phyloP scores from a whole-genome alignment of 2,113 vertebrate genomes.

The Crotalus tigris region DNA sequence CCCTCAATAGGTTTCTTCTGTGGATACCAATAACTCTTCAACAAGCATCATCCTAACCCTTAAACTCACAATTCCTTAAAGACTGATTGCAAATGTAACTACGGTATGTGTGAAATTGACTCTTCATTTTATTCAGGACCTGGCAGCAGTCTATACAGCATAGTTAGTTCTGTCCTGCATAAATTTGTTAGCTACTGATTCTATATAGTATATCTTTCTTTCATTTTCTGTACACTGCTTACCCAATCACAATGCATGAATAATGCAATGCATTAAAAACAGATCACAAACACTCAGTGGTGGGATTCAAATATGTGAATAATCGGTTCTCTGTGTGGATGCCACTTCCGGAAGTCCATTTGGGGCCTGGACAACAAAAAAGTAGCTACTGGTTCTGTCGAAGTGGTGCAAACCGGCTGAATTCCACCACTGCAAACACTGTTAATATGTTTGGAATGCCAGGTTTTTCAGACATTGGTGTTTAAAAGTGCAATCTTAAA shows the following conservation, averaged over 20 bases:
- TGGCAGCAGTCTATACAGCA: background rate
- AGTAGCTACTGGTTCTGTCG: no score
- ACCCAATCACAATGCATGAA: background rate
- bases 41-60: background rate
- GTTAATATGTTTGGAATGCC: background rate
- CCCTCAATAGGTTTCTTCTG: background rate
- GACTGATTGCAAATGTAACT: background rate
- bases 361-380: no score
- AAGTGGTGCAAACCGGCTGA: no score
- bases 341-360: no score
- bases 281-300: background rate
- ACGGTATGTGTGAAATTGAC: background rate
- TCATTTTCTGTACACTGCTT: background rate
- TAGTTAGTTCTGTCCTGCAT: background rate
- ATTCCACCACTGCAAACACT: background rate
- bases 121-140: background rate
- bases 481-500: slow-evolving; percentile 4
- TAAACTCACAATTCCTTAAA: background rate
- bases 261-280: background rate
- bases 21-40: background rate
- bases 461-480: background rate
- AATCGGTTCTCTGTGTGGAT: no score
- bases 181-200: background rate
- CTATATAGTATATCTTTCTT: background rate
- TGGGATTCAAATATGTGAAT: no score